Percentiles rank a stretch among this genome's conserved stretches.
Conservation (phyloP, 2,113 vertebrate genomes). For the Neodon shergylaensis region DNA sequence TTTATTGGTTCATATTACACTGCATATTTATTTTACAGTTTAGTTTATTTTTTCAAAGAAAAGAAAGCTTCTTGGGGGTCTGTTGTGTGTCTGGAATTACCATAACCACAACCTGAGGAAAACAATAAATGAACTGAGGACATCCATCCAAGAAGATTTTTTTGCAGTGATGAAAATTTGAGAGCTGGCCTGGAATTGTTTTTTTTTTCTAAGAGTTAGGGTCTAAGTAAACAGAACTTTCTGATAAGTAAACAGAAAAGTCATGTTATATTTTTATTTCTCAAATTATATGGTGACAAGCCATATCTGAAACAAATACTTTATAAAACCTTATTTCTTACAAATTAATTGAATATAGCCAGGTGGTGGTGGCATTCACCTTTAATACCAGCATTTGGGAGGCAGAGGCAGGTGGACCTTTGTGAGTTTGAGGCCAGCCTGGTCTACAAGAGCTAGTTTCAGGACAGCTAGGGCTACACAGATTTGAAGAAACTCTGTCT, state of each 20-base stretch:
- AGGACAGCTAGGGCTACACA: background rate
- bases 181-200: slow-evolving; percentile 87
- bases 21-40: background rate
- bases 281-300: slow-evolving; percentile 60
- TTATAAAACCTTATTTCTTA: slow-evolving; percentile 13
- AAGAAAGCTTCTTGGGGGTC: background rate
- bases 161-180: slow-evolving; percentile 87
- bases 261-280: slow-evolving; percentile 79
- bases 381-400: background rate
- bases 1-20: background rate
- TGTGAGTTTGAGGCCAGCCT: background rate
- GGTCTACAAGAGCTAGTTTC: background rate
- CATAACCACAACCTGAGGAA: slow-evolving; percentile 71
- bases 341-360: background rate
- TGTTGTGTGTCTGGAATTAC: background rate
- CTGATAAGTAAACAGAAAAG: slow-evolving; percentile 86
- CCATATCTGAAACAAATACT: background rate
- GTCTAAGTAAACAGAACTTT: slow-evolving; percentile 84
- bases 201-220: slow-evolving; percentile 87
- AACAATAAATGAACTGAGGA: slow-evolving; percentile 84
- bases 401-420: background rate
- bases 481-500: background rate
- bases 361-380: background rate
- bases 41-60: background rate
- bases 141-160: slow-evolving; percentile 83